Conservation (phyloP, 2,797 vertebrate genomes). For the Myotis vivesi region DNA sequence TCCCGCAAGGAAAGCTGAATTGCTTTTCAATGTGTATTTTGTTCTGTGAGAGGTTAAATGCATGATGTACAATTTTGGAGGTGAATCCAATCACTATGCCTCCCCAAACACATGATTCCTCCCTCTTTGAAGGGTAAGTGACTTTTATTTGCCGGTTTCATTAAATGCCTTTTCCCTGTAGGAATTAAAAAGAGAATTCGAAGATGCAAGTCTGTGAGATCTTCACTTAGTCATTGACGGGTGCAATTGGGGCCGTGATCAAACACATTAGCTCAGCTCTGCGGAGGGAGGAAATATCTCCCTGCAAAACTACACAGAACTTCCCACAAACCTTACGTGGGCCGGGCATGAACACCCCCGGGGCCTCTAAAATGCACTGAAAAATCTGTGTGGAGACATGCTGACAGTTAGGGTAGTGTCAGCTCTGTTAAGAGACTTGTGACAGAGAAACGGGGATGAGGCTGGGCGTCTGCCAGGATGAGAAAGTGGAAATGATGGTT, state of each 20-base stretch:
- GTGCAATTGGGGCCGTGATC: not conserved
- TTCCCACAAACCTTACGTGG: not conserved
- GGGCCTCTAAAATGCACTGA: not conserved
- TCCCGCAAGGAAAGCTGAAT: not conserved
- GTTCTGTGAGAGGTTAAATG: not conserved
- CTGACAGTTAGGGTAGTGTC: rapidly evolving
- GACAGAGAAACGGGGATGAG: not conserved
- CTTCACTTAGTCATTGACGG: constrained; percentile 41
- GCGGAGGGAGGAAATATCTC: not conserved
- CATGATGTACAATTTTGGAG: not conserved
- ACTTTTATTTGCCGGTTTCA: not conserved
- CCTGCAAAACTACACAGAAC: not conserved
- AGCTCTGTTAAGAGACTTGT: rapidly evolving
- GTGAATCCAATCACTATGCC: not conserved
- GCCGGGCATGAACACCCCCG: not conserved
- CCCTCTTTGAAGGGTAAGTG: constrained; percentile 31
- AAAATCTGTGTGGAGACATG: not conserved
- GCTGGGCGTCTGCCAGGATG: too few relatives aligned
- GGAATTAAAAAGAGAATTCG: constrained; percentile 29
- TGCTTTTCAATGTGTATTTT: not conserved
- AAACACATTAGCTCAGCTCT: constrained; percentile 28
- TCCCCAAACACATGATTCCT: not conserved
- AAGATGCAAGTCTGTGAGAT: not conserved
- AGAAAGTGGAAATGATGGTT: not conserved
- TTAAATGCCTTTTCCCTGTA: not conserved